Conservation (phyloP, 2,888 invertebrate species). For the Podabrus alpinus region DNA sequence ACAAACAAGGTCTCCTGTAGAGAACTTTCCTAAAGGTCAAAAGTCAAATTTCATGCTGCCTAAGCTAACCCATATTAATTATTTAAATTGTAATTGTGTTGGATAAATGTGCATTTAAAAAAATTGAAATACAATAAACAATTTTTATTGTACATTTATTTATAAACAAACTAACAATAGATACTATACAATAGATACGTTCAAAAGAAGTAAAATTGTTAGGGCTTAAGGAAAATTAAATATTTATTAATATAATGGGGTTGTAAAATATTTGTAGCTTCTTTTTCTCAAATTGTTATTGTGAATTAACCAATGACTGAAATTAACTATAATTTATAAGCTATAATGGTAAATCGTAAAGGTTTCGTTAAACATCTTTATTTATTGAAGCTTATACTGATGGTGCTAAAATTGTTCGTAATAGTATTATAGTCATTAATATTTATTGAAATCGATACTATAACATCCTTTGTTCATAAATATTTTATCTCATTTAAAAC, state of each 20-base stretch:
- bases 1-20: background rate
- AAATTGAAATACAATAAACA: background rate
- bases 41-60: background rate
- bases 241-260: no score
- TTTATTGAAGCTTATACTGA: background rate
- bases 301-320: no score
- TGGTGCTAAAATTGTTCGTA: background rate
- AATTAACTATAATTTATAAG: background rate
- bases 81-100: background rate
- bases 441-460: background rate
- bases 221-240: no score
- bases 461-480: background rate
- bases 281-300: background rate
- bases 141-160: background rate
- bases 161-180: background rate
- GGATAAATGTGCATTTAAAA: background rate
- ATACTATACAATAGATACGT: no score
- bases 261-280: background rate
- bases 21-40: background rate
- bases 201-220: no score
- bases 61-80: background rate
- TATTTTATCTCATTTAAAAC: background rate
- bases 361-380: background rate
- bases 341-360: background rate
- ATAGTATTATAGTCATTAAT: background rate